phyloP scores from a whole-genome alignment of 2,797 vertebrate species.

The Pipistrellus pygmaeus region DNA sequence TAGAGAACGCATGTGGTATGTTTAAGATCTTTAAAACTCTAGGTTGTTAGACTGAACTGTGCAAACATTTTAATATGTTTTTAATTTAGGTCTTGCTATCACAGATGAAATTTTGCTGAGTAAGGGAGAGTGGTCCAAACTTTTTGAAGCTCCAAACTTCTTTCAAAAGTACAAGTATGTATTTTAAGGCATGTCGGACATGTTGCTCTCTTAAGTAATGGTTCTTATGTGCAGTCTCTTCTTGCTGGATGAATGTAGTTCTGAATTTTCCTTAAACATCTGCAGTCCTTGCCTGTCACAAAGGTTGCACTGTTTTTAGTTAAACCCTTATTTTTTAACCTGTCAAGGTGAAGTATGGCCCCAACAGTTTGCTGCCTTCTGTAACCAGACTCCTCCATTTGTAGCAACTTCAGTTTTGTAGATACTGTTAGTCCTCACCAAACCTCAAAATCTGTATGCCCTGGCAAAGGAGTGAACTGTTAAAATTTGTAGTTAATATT shows the following conservation, averaged over 20 bases:
- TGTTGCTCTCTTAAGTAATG: slow-evolving; percentile 84
- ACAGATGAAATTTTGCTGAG: slow-evolving; percentile 95
- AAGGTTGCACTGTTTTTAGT: slow-evolving; percentile 15
- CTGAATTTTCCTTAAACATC: slow-evolving; percentile 34
- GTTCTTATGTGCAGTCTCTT: slow-evolving; percentile 69
- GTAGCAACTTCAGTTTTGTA: background rate
- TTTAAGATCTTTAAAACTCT: slow-evolving; percentile 70
- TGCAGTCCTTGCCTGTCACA: slow-evolving; percentile 42
- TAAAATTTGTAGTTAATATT: slow-evolving; percentile 23
- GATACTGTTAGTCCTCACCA: background rate
- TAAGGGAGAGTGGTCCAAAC: slow-evolving; percentile 96
- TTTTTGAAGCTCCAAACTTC: slow-evolving; percentile 97
- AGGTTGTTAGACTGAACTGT: slow-evolving; percentile 69
- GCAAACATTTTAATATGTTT: slow-evolving; percentile 86
- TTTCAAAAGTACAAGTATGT: slow-evolving; percentile 98
- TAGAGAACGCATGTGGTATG: slow-evolving; percentile 70
- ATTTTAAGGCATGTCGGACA: slow-evolving; percentile 91
- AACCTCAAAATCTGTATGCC: background rate
- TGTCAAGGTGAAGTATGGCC: background rate
- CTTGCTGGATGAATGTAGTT: slow-evolving; percentile 35
- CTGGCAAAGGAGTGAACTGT: background rate
- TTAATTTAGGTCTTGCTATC: slow-evolving; percentile 93
- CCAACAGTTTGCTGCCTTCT: background rate
- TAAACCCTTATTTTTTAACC: background rate
- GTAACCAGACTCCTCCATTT: background rate